These are phyloP conservation scores for Patiria miniata DNA, from an alignment of 35 echinoderm and acorn worm genomes.

Conservation along the genomic window DNA sequence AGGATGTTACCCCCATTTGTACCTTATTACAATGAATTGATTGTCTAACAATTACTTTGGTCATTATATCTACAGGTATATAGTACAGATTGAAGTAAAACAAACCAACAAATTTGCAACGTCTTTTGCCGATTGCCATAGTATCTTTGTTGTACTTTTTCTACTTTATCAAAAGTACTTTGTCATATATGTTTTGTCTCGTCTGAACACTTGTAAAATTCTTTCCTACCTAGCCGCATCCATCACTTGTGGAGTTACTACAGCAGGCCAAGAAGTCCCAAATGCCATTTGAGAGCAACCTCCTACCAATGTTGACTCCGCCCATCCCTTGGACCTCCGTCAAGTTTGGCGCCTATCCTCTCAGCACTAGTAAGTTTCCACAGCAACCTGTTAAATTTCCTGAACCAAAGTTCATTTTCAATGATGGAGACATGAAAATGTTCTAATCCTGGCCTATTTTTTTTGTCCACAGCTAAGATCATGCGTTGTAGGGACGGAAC, in stretches of 20 bases:
- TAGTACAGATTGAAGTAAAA: too few species aligned
- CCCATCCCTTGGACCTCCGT: slow-evolving; percentile 84
- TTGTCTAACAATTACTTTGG: too few species aligned
- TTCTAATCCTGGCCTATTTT: background rate
- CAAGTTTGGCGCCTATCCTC: slow-evolving; percentile 82
- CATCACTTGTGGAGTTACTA: slow-evolving; percentile 63
- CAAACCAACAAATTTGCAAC: too few species aligned
- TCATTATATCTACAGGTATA: too few species aligned
- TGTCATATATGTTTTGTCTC: background rate
- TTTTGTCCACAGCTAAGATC: slow-evolving; percentile 62
- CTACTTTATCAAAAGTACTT: background rate
- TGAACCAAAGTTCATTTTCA: background rate
- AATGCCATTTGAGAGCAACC: slow-evolving; percentile 78
- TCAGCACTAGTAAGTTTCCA: slow-evolving; percentile 54
- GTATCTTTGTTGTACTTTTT: too few species aligned
- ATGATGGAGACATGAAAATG: too few species aligned
- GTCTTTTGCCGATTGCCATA: too few species aligned
- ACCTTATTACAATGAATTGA: too few species aligned
- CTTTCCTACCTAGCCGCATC: slow-evolving; percentile 42
- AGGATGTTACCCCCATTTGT: too few species aligned
- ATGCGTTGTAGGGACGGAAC: slow-evolving; percentile 84
- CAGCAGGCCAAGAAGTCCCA: slow-evolving; percentile 75
- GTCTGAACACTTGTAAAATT: background rate
- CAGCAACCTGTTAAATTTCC: background rate
- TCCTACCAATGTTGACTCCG: slow-evolving; percentile 86